These are phyloP conservation scores for Trichacis sp. DNA, from an alignment of 2,888 invertebrate genomes.

Conservation along the genomic window DNA sequence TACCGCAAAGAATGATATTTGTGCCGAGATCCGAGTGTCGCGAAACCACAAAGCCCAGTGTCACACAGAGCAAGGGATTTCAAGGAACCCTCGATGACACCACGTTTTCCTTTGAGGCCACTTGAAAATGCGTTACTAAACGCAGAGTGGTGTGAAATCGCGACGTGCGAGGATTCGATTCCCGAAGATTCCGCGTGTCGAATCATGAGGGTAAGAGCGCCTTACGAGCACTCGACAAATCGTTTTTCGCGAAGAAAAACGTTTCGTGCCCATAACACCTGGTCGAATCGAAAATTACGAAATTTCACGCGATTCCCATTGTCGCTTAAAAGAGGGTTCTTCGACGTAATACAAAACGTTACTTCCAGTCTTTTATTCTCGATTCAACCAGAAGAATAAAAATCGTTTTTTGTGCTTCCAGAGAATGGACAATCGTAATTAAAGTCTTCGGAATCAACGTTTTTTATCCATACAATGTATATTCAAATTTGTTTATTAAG, in stretches of 20 bases:
- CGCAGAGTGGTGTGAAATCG: slow-evolving; percentile 15
- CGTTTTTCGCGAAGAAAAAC: slow-evolving; percentile 13
- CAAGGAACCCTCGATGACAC: background rate
- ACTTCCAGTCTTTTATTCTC: too few species aligned
- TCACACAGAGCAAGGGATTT: background rate
- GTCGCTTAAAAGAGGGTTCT: background rate
- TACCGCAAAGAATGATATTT: too few species aligned
- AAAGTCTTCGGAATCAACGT: too few species aligned
- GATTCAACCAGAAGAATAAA: too few species aligned
- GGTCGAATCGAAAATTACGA: background rate
- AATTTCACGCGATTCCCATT: background rate
- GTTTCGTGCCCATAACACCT: background rate
- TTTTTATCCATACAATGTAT: too few species aligned
- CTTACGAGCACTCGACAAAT: slow-evolving; percentile 22
- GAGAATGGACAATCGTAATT: too few species aligned
- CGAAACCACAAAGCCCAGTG: slow-evolving; percentile 4
- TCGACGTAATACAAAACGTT: background rate
- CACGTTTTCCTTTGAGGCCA: background rate
- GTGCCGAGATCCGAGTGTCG: too few species aligned
- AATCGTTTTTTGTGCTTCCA: too few species aligned
- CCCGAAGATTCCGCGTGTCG: slow-evolving; percentile 24
- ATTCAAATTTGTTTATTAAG: too few species aligned
- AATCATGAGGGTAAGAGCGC: slow-evolving; percentile 30
- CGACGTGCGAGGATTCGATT: slow-evolving; percentile 18
- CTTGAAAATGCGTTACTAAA: background rate